phyloP scores from a whole-genome alignment of 1,140 invertebrate species.

The Globodera rostochiensis region DNA sequence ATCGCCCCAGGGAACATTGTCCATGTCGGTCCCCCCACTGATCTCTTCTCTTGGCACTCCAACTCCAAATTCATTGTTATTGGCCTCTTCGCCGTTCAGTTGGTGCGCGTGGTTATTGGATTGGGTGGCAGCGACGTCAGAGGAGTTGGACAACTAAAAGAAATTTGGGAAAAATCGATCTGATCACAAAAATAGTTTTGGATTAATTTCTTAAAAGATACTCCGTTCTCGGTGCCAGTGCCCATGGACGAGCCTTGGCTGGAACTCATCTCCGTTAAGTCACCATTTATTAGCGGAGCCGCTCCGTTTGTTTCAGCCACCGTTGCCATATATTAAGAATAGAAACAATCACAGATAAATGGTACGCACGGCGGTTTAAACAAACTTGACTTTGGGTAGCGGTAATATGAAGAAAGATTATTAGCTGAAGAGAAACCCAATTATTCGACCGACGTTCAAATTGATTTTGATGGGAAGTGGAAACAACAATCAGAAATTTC shows the following conservation, averaged over 20 bases:
- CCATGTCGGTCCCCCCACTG: not conserved
- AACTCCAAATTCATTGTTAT: not conserved
- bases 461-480: not conserved
- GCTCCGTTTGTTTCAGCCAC: not conserved
- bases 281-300: not conserved
- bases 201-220: not conserved
- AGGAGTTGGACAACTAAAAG: not conserved
- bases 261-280: not conserved
- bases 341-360: not conserved
- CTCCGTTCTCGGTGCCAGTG: not conserved
- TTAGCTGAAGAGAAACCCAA: not conserved
- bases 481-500: too few relatives aligned
- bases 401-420: not conserved
- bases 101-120: not conserved
- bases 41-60: not conserved
- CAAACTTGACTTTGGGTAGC: too few relatives aligned
- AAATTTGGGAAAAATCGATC: not conserved
- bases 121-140: not conserved
- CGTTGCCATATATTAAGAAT: not conserved
- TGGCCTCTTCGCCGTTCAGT: not conserved
- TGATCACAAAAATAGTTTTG: not conserved
- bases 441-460: not conserved
- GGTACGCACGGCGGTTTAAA: too few relatives aligned
- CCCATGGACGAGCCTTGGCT: slow-evolving; percentile 1
- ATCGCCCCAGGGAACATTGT: not conserved